Percentiles rank a stretch among this genome's conserved stretches.
Conservation (phyloP, 2,888 invertebrate genomes). For the Pristionchus japonicus region DNA sequence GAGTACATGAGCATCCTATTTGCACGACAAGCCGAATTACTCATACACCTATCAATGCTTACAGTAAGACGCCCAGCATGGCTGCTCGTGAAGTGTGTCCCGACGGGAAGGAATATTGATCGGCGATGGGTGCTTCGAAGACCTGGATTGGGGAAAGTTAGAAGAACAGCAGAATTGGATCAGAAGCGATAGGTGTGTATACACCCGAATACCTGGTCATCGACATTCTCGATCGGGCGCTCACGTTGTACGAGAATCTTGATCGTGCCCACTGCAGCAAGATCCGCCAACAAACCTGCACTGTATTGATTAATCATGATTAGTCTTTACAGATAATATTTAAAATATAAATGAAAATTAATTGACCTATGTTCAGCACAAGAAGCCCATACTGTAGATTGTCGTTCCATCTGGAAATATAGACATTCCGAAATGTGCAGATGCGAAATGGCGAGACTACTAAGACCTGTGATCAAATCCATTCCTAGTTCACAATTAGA, state of each 20-base stretch:
- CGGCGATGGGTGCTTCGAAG: constrained; percentile 76
- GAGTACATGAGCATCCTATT: no score
- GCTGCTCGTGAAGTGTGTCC: constrained; percentile 91
- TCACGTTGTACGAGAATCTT: constrained; percentile 65
- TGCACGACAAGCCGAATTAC: no score
- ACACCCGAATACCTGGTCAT: constrained; percentile 58
- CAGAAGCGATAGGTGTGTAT: not conserved
- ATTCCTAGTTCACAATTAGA: no score
- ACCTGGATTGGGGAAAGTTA: constrained; percentile 45
- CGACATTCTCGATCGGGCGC: constrained; percentile 63
- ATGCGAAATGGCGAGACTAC: no score
- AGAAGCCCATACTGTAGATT: constrained; percentile 14
- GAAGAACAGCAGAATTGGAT: no score
- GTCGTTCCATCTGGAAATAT: constrained; percentile 36
- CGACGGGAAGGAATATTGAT: constrained; percentile 93
- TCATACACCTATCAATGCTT: constrained; percentile 46
- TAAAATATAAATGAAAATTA: not conserved
- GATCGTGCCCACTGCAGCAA: constrained; percentile 62
- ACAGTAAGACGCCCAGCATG: constrained; percentile 81
- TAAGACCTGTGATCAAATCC: no score
- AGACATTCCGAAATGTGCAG: not conserved
- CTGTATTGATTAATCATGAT: not conserved
- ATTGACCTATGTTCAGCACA: constrained; percentile 40
- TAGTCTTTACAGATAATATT: not conserved
- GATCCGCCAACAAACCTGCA: constrained; percentile 66